Conservation (phyloP, 2,113 vertebrate genomes). For the Prinia subflava region DNA sequence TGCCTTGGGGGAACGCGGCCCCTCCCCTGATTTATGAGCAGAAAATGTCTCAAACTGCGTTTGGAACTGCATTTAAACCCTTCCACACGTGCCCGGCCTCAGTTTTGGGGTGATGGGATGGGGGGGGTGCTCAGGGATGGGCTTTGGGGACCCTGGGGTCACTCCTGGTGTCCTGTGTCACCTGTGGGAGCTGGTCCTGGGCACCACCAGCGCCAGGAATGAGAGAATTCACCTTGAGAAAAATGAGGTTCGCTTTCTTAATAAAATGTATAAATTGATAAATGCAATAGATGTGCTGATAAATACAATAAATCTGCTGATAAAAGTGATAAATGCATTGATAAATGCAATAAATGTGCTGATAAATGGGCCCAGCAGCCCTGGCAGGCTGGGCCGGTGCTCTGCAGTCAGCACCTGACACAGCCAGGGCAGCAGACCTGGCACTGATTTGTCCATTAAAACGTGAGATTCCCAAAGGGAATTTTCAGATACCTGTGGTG, state of each 20-base stretch:
- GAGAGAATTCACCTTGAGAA: no score
- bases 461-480: neutral
- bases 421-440: neutral
- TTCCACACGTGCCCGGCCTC: neutral
- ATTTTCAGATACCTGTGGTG: rapidly evolving
- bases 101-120: neutral
- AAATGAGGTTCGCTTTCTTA: no score
- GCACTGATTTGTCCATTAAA: neutral
- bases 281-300: rapidly evolving
- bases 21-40: neutral
- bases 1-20: neutral
- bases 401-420: neutral
- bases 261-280: no score
- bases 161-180: no score
- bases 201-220: no score
- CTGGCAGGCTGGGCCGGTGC: neutral
- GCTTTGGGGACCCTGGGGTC: neutral
- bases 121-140: neutral
- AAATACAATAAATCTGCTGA: neutral
- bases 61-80: rapidly evolving
- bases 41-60: neutral
- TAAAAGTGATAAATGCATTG: neutral
- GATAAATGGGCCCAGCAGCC: neutral
- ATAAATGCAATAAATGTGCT: neutral
- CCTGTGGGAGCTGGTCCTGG: no score